These are phyloP conservation scores for Autographa gamma DNA, from an alignment of 2,888 invertebrate genomes.

Conservation along the genomic window DNA sequence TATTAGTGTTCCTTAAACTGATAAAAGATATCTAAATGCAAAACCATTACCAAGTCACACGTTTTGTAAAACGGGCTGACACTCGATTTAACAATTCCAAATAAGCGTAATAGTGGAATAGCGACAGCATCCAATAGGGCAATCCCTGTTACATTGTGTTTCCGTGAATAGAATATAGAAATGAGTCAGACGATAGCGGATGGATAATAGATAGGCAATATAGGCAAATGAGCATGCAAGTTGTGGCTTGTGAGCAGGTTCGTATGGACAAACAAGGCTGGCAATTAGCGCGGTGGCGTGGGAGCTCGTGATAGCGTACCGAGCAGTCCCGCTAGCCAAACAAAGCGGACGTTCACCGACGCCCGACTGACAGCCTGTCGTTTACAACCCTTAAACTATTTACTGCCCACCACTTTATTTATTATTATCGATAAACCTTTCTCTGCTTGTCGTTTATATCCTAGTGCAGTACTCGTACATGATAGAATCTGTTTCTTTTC, in stretches of 20 bases:
- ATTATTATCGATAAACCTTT: conserved; percentile 26
- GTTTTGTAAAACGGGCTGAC: neutral
- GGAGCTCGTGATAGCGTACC: conserved; percentile 60
- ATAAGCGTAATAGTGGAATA: conserved; percentile 6
- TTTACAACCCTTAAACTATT: conserved; percentile 32
- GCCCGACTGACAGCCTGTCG: conserved; percentile 51
- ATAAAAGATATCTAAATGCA: neutral
- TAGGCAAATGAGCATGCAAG: conserved; percentile 46
- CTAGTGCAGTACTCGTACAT: conserved; percentile 26
- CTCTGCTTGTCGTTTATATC: conserved; percentile 38
- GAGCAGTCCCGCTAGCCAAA: conserved; percentile 77
- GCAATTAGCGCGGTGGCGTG: conserved; percentile 70
- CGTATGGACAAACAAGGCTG: conserved; percentile 63
- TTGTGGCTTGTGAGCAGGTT: conserved; percentile 49
- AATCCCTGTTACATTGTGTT: conserved; percentile 34
- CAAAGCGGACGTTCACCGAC: conserved; percentile 71
- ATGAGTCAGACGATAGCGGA: conserved; percentile 35
- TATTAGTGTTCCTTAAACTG: neutral
- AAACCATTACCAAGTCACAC: neutral
- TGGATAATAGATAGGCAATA: conserved; percentile 41
- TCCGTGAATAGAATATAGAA: conserved; percentile 40
- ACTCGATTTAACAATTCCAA: conserved; percentile 1
- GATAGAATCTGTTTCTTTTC: too few relatives aligned
- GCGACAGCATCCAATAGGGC: conserved; percentile 29
- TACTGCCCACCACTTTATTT: conserved; percentile 17